A percentile compares a stretch with the other conserved stretches of the same genome.
phyloP scores from a whole-genome alignment of 2,888 invertebrate species.

The Sinodicranocentrus sp. region DNA sequence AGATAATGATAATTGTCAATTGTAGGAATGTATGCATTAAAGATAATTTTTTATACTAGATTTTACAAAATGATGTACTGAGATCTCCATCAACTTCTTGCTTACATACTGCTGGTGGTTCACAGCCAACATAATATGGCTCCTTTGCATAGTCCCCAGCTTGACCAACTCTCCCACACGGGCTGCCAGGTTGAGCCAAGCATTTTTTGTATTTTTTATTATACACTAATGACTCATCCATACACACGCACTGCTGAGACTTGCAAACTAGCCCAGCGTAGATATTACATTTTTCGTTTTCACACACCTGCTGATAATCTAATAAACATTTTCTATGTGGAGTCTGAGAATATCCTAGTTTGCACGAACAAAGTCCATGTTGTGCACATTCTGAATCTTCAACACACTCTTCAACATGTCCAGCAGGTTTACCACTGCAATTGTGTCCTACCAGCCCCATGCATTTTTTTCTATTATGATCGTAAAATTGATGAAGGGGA shows the following conservation, averaged over 20 bases:
- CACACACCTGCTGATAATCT: constrained; percentile 58
- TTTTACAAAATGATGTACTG: constrained; percentile 66
- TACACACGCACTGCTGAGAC: constrained; percentile 61
- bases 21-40: constrained; percentile 5
- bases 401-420: constrained; percentile 48
- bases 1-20: background rate
- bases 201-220: constrained; percentile 58
- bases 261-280: constrained; percentile 63
- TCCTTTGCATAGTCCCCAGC: constrained; percentile 71
- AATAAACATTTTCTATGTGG: constrained; percentile 69
- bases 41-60: constrained; percentile 11
- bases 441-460: constrained; percentile 61
- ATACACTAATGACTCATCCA: constrained; percentile 67
- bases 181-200: constrained; percentile 48
- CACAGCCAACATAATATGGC: constrained; percentile 63
- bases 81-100: constrained; percentile 71
- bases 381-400: constrained; percentile 50
- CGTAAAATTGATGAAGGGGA: constrained; percentile 67
- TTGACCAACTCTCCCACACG: constrained; percentile 71
- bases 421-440: constrained; percentile 46
- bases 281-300: constrained; percentile 65
- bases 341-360: constrained; percentile 54
- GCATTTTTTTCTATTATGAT: constrained; percentile 61
- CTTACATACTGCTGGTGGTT: constrained; percentile 60
- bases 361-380: constrained; percentile 56